Percentiles rank a stretch among this genome's conserved stretches.
Evolutionary conservation across 1,140 invertebrate species (phyloP).

Genomic region (Carposina sasakii): DNA sequence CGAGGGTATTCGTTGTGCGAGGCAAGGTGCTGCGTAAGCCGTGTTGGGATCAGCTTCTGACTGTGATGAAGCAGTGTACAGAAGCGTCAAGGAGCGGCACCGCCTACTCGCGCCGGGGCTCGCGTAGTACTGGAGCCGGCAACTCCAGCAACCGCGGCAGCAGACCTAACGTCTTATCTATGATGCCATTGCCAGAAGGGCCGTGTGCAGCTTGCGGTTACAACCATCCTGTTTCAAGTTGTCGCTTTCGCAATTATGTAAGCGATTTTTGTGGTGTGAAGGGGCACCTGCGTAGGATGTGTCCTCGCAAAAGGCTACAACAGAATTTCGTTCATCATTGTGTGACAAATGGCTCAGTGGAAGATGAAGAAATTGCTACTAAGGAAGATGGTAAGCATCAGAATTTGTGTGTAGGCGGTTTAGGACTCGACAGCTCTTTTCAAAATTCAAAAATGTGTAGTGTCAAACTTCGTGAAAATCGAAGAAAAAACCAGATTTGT

Average conservation of each 20-base stretch:
- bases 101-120: not conserved
- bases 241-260: not conserved
- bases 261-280: not conserved
- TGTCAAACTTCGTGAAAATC: too few species aligned
- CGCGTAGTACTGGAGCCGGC: too few species aligned
- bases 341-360: too few species aligned
- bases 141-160: not conserved
- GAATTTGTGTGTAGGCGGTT: too few species aligned
- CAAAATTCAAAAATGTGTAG: too few species aligned
- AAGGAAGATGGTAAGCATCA: not conserved
- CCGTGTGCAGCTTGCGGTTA: not conserved
- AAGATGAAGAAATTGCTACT: not conserved
- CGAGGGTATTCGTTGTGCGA: not conserved
- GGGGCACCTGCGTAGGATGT: not conserved
- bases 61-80: too few species aligned
- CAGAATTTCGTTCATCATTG: constrained; percentile 4
- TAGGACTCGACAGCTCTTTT: too few species aligned
- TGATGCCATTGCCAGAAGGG: too few species aligned
- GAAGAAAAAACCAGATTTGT: too few species aligned
- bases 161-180: too few species aligned
- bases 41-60: too few species aligned
- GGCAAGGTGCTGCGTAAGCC: not conserved
- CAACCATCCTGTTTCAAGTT: not conserved
- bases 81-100: too few species aligned
- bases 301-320: not conserved